A percentile compares a stretch with the other conserved stretches of the same genome.
phyloP scores from a whole-genome alignment of 2,113 vertebrate genomes.

The Centropus bengalensis region DNA sequence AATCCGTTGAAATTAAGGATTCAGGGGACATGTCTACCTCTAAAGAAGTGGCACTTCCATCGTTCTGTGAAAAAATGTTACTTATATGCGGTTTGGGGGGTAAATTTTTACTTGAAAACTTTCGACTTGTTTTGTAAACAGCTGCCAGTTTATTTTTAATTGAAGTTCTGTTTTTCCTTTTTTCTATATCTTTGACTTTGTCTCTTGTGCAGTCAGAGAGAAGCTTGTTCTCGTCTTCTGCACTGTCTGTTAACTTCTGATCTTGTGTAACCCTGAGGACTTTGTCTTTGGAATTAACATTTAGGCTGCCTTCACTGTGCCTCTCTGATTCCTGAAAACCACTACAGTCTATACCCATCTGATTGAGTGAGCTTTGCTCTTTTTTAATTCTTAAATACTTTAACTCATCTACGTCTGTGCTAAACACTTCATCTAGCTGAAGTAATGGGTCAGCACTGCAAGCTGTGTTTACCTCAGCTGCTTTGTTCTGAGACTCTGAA shows the following conservation, averaged over 20 bases:
- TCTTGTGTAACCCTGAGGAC: neutral
- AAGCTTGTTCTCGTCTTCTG: slow-evolving; percentile 43
- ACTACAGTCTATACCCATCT: neutral
- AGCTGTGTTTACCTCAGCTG: neutral
- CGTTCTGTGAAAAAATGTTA: slow-evolving; percentile 73
- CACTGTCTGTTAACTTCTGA: neutral
- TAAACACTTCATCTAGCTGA: neutral
- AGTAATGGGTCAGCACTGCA: neutral
- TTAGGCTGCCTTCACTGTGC: neutral
- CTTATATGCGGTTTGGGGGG: slow-evolving; percentile 69
- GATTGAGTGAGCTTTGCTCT: neutral
- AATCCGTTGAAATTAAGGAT: neutral
- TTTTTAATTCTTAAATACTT: neutral
- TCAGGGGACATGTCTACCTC: neutral
- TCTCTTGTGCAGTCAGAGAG: slow-evolving; percentile 18
- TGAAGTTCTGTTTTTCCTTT: slow-evolving; percentile 67
- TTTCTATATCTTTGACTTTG: slow-evolving; percentile 65
- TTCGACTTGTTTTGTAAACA: slow-evolving; percentile 70
- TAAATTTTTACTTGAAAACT: slow-evolving; percentile 72
- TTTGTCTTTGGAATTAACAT: slow-evolving; percentile 2
- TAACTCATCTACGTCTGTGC: neutral
- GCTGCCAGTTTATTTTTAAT: slow-evolving; percentile 68
- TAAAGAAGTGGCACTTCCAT: neutral
- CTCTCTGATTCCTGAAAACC: neutral
- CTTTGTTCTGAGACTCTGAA: slow-evolving; percentile 48